phyloP scores from a whole-genome alignment of 1,140 invertebrate genomes.

The Papilio glaucus region DNA sequence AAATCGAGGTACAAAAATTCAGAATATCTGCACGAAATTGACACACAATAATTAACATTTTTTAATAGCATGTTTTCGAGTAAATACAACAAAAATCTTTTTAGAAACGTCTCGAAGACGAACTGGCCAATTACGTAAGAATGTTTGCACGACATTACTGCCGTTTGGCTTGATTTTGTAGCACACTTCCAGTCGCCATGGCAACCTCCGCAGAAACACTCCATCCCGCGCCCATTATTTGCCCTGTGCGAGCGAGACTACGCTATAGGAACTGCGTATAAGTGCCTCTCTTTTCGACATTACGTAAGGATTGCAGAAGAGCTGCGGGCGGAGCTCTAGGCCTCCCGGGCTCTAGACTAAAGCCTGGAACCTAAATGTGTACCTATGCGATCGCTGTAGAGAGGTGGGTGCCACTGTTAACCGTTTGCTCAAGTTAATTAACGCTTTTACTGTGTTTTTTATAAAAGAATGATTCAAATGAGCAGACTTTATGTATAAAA shows the following conservation, averaged over 20 bases:
- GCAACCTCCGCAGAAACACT: conserved; percentile 40
- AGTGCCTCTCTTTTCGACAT: conserved; percentile 41
- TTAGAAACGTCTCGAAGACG: neutral
- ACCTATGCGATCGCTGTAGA: conserved; percentile 1
- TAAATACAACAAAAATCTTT: neutral
- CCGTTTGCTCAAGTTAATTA: neutral
- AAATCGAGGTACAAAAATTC: too few relatives aligned
- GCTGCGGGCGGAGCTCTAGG: conserved; percentile 35
- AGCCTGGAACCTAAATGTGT: conserved; percentile 22
- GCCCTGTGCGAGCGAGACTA: conserved; percentile 37
- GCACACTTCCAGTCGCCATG: conserved; percentile 47
- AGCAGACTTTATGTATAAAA: too few relatives aligned
- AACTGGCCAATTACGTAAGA: neutral
- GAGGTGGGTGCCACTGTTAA: conserved; percentile 4
- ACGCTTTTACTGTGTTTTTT: too few relatives aligned
- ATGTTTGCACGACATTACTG: neutral
- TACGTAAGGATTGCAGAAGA: conserved; percentile 41
- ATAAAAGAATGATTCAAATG: too few relatives aligned
- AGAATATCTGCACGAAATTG: too few relatives aligned
- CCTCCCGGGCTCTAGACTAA: conserved; percentile 22
- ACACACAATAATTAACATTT: too few relatives aligned
- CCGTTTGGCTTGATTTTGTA: conserved; percentile 21
- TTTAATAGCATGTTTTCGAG: too few relatives aligned
- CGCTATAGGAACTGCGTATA: conserved; percentile 9
- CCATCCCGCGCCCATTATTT: conserved; percentile 21